Base-by-base conservation (phyloP, 2,888 invertebrate genomes). In the Cerastis leucographa region DNA sequence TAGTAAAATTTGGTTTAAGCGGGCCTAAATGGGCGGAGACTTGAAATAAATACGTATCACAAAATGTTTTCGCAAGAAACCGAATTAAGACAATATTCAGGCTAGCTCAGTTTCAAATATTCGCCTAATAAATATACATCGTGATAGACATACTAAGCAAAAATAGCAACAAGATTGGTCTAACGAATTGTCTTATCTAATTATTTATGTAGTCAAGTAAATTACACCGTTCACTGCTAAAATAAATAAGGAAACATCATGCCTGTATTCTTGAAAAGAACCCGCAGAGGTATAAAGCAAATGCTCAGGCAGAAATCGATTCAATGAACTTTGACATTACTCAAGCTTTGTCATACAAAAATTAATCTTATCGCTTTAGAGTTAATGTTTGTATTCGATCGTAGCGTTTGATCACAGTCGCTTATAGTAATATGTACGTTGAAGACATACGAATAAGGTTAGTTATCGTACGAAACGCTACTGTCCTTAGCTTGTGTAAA, bases 111-210 rank as follows among this genome's bases (percentile, higher is more conserved):
- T 9, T 76, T 68, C 62, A 64, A 85, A 76, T 71, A 66, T 5
- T 12, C 1, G 35, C 72, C 61, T 17, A 61, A 73, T 76, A 80
- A 72, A 79, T 87, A 78, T 73, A 74, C 61, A 71, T 74, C 59
- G 70, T 42, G 51, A 49, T 76, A 64, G 67, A 78, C n/a, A 81
- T 40, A 79, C 69, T 78, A 87, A 80, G 83, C 79, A 71, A 77
- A 85, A 70, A 80, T 76, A 85, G 80, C 80, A 84, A 82, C 78
- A 80, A 79, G 72, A 74, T 88, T 87, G 84, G 82, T 88, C 78
- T 85, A 84, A 71, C 6, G 40, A 76, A 78, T 54, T 22, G 71
- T 74, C 71, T 76, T n/a, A 12, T 51, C 62, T 19, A 14, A 71
- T 72, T 67, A 64, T 62, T 80, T 62, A 46, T 29, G 19, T 72